Evolutionary conservation across 1,140 invertebrate genomes (phyloP), one percentile per base, ranked within the genome.

Genomic region (Tetragnatha versicolor): DNA sequence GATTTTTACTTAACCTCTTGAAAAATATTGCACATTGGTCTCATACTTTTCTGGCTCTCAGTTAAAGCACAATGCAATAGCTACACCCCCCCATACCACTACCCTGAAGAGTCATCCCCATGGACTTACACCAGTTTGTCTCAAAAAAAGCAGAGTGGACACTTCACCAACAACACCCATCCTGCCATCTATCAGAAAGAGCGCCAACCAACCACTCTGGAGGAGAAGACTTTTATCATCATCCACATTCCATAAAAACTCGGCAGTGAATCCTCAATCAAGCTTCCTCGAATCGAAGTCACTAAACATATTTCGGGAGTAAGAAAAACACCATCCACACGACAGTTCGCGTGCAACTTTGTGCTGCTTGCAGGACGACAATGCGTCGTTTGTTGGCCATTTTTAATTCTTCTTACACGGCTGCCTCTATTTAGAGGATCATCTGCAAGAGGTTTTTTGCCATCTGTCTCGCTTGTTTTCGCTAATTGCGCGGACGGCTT

Each of bases 331-430:
- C 42, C 42, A 31, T 47, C 63, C 63, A 66, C 63, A 66, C 63
- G 63, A 37, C 63, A 66, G 7, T 22, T 45, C 35, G 63, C 42
- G 35, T 27, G 42, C 29, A 14, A 45, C 29, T 37, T 61, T 61
- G 29, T 37, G 33, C 33, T 61, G 33, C 31, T 10, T 66, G 63
- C 14, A 29, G 27, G 63, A 66, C 63, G 39, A 66, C 63, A 66
- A 66, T 66, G 27, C 20, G 37, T 47, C 63, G 29, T 66, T 66
- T 66, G 63, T 66, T 66, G n/a, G 27, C n/a, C 35, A 65, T 65
- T 27, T 65, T 33, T 31, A 60, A 60, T 60, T 39, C 9, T 61
- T 61, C 20, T 61, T 61, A 61, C 33, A 61, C 58, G 33, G 60
- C 29, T 61, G 60, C 20, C 35, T 25, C 37, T 25, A 66, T 66